phyloP scores from a whole-genome alignment of 2,797 vertebrate genomes.

The Podarcis lilfordi region DNA sequence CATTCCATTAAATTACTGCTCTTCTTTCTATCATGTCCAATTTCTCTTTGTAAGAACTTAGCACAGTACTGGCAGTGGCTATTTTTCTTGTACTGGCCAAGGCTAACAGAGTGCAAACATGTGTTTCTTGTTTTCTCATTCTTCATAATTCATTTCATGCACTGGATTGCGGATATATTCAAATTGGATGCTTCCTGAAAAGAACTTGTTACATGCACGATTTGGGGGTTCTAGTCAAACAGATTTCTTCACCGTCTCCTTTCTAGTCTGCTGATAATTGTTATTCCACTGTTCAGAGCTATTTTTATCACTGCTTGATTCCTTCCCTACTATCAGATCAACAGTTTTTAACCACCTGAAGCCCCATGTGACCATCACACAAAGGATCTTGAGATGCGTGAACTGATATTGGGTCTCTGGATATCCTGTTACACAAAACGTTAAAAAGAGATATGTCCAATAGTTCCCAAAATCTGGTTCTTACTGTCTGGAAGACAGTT shows the following conservation, averaged over 20 bases:
- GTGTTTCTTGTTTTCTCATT: slow-evolving; percentile 15
- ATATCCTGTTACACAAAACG: background rate
- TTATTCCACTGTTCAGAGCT: background rate
- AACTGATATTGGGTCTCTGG: background rate
- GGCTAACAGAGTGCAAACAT: slow-evolving; percentile 15
- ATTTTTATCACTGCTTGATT: slow-evolving; percentile 1
- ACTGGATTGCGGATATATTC: background rate
- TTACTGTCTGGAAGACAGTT: background rate
- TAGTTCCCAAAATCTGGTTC: background rate
- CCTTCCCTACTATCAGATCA: background rate
- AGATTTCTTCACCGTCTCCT: background rate
- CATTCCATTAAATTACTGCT: background rate
- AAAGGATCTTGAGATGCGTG: background rate
- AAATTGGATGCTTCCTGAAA: slow-evolving; percentile 16
- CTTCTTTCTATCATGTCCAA: background rate
- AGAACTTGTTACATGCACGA: slow-evolving; percentile 7
- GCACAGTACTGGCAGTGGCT: background rate
- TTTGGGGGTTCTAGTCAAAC: background rate
- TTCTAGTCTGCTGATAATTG: background rate
- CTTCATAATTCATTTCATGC: slow-evolving; percentile 15
- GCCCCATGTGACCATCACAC: background rate
- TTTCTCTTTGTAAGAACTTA: background rate
- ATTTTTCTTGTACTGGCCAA: background rate
- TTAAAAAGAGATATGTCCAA: background rate
- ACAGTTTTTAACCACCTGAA: background rate